phyloP scores from a whole-genome alignment of 1,140 invertebrate species.

The Lycorma delicatula region DNA sequence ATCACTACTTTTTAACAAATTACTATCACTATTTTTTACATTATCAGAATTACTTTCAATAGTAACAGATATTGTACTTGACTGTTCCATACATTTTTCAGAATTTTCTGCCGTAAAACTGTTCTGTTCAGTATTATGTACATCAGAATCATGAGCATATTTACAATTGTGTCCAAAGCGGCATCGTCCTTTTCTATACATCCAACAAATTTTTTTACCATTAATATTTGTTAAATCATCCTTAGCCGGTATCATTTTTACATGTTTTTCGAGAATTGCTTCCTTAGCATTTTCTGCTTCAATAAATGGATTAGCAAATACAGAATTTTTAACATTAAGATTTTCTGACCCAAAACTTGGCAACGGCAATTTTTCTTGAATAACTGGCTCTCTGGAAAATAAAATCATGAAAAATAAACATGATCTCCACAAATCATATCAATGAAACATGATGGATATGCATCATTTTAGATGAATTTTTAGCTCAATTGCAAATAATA shows the following conservation, averaged over 20 bases:
- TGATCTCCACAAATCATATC: too few species aligned
- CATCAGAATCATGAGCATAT: slow-evolving; percentile 83
- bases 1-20: slow-evolving; percentile 34
- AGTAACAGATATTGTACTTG: background rate
- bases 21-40: background rate
- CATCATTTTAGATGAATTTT: too few species aligned
- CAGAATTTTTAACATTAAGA: slow-evolving; percentile 51
- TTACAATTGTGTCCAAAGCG: slow-evolving; percentile 87
- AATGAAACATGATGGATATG: too few species aligned
- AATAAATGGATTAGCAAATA: slow-evolving; percentile 85
- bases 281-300: slow-evolving; percentile 80
- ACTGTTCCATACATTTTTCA: background rate
- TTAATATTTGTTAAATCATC: slow-evolving; percentile 67
- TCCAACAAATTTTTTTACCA: slow-evolving; percentile 87
- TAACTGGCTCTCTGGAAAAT: too few species aligned
- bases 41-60: background rate
- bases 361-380: too few species aligned
- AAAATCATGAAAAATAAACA: too few species aligned
- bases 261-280: slow-evolving; percentile 83
- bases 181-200: slow-evolving; percentile 83
- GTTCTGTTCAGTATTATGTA: slow-evolving; percentile 32
- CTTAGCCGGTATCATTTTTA: slow-evolving; percentile 76
- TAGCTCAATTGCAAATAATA: too few species aligned
- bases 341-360: too few species aligned
- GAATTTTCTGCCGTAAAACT: background rate